phyloP scores from a whole-genome alignment of 2,113 vertebrate species.

The Plotosus lineatus region DNA sequence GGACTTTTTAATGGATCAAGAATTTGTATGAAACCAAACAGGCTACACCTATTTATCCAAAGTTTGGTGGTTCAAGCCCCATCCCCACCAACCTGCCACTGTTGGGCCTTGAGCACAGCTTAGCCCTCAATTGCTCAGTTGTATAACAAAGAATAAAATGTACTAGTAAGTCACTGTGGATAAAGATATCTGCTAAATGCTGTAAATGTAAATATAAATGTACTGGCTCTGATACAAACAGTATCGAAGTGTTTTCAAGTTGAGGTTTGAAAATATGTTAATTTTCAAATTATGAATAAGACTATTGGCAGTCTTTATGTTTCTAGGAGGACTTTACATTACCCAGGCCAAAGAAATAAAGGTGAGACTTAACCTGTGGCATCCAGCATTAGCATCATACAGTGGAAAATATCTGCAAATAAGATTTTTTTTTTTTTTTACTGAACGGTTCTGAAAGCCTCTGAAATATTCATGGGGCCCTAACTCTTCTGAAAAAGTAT shows the following conservation, averaged over 20 bases:
- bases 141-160: too few species aligned
- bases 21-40: not conserved
- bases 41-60: not conserved
- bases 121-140: too few species aligned
- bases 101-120: too few species aligned
- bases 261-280: not conserved
- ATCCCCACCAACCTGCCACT: too few species aligned
- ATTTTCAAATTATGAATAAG: not conserved
- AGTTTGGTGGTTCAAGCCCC: not conserved
- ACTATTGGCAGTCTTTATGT: not conserved
- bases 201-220: too few species aligned
- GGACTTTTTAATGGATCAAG: not conserved
- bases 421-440: not conserved
- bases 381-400: not conserved
- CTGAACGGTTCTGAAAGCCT: not conserved
- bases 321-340: not conserved
- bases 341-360: not conserved
- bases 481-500: slow-evolving; percentile 22
- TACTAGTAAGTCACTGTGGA: too few species aligned
- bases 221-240: too few species aligned
- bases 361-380: not conserved
- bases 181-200: too few species aligned
- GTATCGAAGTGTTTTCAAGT: not conserved
- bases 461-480: not conserved
- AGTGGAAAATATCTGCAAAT: not conserved